Evolutionary conservation across 2,113 vertebrate species (phyloP).

Genomic region (Bothrops jararaca): DNA sequence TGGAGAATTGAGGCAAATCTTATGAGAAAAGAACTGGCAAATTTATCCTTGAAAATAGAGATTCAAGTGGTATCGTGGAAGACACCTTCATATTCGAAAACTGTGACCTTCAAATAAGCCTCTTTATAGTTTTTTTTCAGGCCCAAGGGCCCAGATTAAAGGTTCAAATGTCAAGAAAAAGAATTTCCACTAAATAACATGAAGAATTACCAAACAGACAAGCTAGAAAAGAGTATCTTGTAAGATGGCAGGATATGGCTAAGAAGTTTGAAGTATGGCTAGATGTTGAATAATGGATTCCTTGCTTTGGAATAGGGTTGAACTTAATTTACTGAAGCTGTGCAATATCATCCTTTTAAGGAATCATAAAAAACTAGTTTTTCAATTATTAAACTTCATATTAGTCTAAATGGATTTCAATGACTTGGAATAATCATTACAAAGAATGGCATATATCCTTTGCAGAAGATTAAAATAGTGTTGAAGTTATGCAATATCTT

Average conservation of each 20-base stretch:
- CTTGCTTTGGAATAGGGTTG: neutral
- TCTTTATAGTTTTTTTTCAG: neutral
- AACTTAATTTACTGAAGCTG: conserved; percentile 34
- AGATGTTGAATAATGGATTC: neutral
- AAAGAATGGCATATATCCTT: neutral
- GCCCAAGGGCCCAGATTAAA: neutral
- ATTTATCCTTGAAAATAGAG: neutral
- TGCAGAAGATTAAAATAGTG: neutral
- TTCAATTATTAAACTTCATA: neutral
- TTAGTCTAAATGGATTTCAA: neutral
- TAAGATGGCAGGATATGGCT: neutral
- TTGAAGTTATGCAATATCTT: neutral
- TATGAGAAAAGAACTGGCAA: neutral
- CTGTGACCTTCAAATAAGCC: neutral
- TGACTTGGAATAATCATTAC: neutral
- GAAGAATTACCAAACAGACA: neutral
- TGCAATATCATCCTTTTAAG: conserved; percentile 40
- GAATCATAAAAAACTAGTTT: neutral
- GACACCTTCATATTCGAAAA: neutral
- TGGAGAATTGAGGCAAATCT: neutral
- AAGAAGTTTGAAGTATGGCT: neutral
- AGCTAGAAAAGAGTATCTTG: neutral
- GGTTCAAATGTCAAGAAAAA: neutral
- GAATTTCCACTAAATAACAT: neutral
- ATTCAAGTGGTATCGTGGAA: neutral